Base-by-base conservation (phyloP, 2,888 invertebrate genomes). In the Apeira syringaria region DNA sequence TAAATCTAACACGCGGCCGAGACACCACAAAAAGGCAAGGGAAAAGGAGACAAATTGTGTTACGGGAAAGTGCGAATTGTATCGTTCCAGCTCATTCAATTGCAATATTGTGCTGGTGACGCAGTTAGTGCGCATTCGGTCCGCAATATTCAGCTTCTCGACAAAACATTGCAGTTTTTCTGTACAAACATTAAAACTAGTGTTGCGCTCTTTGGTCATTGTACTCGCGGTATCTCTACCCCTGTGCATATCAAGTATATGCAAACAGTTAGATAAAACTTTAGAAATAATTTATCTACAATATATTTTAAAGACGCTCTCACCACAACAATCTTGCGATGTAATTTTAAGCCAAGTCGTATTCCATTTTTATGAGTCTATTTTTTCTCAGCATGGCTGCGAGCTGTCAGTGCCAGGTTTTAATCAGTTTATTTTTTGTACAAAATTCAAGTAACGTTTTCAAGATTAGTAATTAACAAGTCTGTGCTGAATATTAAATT, bases 221-320 rank as follows among this genome's bases (percentile, higher is more conserved):
- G 61, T 76, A 75, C 78, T 78, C 64, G 63, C 60, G 63, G 74
- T 70, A 66, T n/a, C n/a, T n/a, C n/a, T n/a, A n/a, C n/a, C n/a
- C n/a, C n/a, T n/a, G n/a, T n/a, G n/a, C n/a, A n/a, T n/a, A n/a
- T n/a, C n/a, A n/a, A n/a, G n/a, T n/a, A n/a, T n/a, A n/a, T n/a
- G n/a, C n/a, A n/a, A n/a, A n/a, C n/a, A n/a, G n/a, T n/a, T n/a
- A n/a, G n/a, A n/a, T n/a, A n/a, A n/a, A n/a, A n/a, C n/a, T n/a
- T n/a, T n/a, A n/a, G n/a, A n/a, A n/a, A n/a, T n/a, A n/a, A n/a
- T n/a, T n/a, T n/a, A n/a, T n/a, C n/a, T n/a, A n/a, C n/a, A n/a
- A n/a, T n/a, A n/a, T n/a, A n/a, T n/a, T n/a, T n/a, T n/a, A n/a
- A n/a, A n/a, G n/a, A n/a, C n/a, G n/a, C n/a, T n/a, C n/a, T n/a